A percentile compares a stretch with the other conserved stretches of the same genome.
phyloP scores from a whole-genome alignment of 2,113 vertebrate genomes.

The Tenrec ecaudatus region DNA sequence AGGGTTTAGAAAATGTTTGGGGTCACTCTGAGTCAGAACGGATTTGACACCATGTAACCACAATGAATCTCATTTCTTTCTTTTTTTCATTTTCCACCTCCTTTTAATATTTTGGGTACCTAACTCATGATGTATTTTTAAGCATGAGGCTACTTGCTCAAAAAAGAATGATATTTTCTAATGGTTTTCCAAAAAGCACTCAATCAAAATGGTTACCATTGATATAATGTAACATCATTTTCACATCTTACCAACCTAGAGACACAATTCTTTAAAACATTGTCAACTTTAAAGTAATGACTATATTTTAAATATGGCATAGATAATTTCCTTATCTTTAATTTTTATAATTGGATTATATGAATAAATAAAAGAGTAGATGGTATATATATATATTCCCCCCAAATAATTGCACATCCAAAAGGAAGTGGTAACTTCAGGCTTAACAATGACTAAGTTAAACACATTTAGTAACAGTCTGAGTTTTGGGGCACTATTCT shows the following conservation, averaged over 20 bases:
- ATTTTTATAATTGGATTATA: constrained; percentile 1
- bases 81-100: too few relatives aligned
- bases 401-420: constrained; percentile 68
- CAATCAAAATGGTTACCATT: not conserved
- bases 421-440: constrained; percentile 53
- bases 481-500: constrained; percentile 31
- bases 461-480: constrained; percentile 37
- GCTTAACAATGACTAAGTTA: constrained; percentile 63
- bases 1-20: too few relatives aligned
- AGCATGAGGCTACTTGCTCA: not conserved
- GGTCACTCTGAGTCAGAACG: too few relatives aligned
- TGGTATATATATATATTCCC: not conserved
- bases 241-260: not conserved
- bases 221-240: not conserved
- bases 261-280: not conserved
- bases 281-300: not conserved
- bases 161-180: not conserved
- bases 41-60: too few relatives aligned
- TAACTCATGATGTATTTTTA: constrained; percentile 10
- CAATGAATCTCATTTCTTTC: too few relatives aligned
- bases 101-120: not conserved
- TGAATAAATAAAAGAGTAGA: constrained; percentile 58
- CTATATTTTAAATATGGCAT: constrained; percentile 26
- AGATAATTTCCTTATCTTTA: not conserved
- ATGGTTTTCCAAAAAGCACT: constrained; percentile 18